These are phyloP conservation scores for Crotalus adamanteus DNA, from an alignment of 2,797 vertebrate species.

Conservation along the genomic window DNA sequence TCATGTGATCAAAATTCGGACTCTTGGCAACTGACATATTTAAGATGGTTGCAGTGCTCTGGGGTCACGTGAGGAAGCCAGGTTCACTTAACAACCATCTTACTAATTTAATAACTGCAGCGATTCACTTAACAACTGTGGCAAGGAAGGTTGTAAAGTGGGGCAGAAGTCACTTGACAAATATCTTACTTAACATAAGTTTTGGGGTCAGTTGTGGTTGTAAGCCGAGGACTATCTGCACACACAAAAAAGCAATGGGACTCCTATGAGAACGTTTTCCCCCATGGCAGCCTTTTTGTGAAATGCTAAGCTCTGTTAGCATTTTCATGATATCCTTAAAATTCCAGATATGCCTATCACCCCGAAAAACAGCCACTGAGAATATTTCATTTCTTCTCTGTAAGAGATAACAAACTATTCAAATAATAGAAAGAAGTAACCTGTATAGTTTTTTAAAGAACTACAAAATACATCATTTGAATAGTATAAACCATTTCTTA, in stretches of 20 bases:
- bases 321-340: neutral
- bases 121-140: neutral
- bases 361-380: neutral
- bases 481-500: neutral
- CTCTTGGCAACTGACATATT: neutral
- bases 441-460: neutral
- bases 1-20: neutral
- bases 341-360: neutral
- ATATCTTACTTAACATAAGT: neutral
- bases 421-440: neutral
- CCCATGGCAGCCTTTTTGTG: neutral
- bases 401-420: neutral
- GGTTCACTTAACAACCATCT: neutral
- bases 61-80: neutral
- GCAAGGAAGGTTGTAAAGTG: neutral
- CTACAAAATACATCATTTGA: rapidly evolving
- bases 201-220: neutral
- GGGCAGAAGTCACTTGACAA: neutral
- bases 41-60: neutral
- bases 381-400: neutral
- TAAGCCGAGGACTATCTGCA: neutral
- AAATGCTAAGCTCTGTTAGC: neutral
- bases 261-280: neutral
- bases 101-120: no score
- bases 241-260: neutral